Evolutionary conservation across 2,113 vertebrate genomes (phyloP), one percentile per base, ranked within the genome.

Genomic region (Misgurnus mizolepis): DNA sequence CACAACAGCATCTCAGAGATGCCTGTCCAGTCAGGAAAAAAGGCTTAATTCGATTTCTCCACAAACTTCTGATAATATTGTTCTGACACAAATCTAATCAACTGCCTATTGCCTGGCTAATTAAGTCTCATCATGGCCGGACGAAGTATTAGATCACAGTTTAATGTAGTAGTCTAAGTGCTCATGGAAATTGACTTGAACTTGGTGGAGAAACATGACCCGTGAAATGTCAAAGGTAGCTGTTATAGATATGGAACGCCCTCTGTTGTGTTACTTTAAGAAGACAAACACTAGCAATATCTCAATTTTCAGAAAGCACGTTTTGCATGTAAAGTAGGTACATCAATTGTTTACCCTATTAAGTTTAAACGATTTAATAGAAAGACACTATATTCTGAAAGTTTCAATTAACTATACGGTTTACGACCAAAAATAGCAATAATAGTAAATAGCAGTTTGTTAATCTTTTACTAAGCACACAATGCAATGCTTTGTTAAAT

Each of bases 41-140:
- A 55, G 86, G 90, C 85, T 80, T 91, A 93, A 95, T 93, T 91
- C 85, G 92, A 95, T 95, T 94, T 91, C 88, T 80, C 81, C 64
- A 4, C 43, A 86, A 87, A 90, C 88, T 85, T 84, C 86, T 73
- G 84, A 85, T 84, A 15, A 87, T 90, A 88, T 87, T 86, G 89
- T 85, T 88, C 90, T 87, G 85, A 89, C 88, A 85, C 87, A 0
- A 85, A 82, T 86, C 89, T 88, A 88, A 90, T 85, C 82, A 80
- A 73, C 66, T 73, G 77, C 82, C 73, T 86, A 78, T 82, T 85
- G 84, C 69, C 76, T 12, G 62, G 79, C 78, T 80, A 86, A 85
- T 85, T 76, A 85, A 86, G 79, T 86, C 83, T 82, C 70, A 79
- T 79, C 79, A 70, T 76, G 64, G 34, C 79, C 68, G 78, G 66